Evolutionary conservation across 2,113 vertebrate species (phyloP).

Genomic region (Hippoglossus stenolepis): DNA sequence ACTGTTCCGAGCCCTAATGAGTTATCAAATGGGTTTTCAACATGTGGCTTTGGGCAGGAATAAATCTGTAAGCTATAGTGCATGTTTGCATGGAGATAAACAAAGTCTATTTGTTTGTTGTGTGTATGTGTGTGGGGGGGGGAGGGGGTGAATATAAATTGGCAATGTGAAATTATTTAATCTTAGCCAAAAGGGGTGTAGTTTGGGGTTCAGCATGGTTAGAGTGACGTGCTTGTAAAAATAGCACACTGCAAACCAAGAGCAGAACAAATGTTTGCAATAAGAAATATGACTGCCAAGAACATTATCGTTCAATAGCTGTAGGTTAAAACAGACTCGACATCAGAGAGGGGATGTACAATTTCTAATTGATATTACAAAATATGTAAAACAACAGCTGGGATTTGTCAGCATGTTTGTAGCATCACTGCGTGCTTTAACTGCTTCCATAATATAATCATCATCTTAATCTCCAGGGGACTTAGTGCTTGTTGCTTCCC

Average conservation of each 20-base stretch:
- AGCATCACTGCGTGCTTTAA: constrained; percentile 34
- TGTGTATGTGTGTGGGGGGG: not conserved
- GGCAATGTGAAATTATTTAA: constrained; percentile 43
- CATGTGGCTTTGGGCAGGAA: constrained; percentile 59
- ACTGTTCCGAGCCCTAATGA: constrained; percentile 40
- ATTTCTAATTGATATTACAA: constrained; percentile 28
- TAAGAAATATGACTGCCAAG: constrained; percentile 12
- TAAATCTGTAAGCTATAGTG: constrained; percentile 40
- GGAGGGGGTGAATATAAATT: constrained; percentile 41
- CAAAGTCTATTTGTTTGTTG: constrained; percentile 55
- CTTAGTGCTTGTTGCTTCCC: constrained; percentile 35
- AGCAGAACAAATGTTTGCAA: constrained; percentile 23
- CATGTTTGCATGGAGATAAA: constrained; percentile 53
- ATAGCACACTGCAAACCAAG: constrained; percentile 26
- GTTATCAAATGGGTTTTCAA: constrained; percentile 65
- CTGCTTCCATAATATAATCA: constrained; percentile 59
- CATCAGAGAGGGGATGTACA: not conserved
- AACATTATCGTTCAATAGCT: constrained; percentile 1
- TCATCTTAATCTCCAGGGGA: constrained; percentile 55
- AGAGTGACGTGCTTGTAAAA: constrained; percentile 35
- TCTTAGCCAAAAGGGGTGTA: constrained; percentile 33
- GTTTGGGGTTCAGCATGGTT: constrained; percentile 12
- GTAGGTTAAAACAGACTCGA: constrained; percentile 7
- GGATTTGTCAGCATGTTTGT: constrained; percentile 49
- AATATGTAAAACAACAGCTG: constrained; percentile 49